A percentile compares a stretch with the other conserved stretches of the same genome.
Conservation (phyloP, 1,140 invertebrate species). For the Matsumurasca onukii region DNA sequence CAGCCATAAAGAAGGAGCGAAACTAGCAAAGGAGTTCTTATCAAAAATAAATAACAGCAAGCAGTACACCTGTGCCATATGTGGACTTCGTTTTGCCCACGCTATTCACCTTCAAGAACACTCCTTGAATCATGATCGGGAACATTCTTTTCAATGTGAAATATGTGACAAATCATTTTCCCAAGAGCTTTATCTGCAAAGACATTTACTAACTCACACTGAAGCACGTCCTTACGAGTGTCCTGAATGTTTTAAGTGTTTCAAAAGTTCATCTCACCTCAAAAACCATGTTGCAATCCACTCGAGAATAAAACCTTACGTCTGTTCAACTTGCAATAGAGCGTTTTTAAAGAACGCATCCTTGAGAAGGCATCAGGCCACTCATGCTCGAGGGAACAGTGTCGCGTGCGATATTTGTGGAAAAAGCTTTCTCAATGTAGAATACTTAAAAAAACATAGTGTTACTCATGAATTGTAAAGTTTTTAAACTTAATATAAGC, state of each 20-base stretch:
- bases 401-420: slow-evolving; percentile 51
- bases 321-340: slow-evolving; percentile 57
- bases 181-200: slow-evolving; percentile 52
- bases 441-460: slow-evolving; percentile 32
- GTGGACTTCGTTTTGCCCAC: slow-evolving; percentile 43
- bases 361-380: slow-evolving; percentile 47
- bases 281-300: slow-evolving; percentile 46
- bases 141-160: slow-evolving; percentile 52
- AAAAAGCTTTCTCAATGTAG: slow-evolving; percentile 37
- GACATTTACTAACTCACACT: slow-evolving; percentile 74
- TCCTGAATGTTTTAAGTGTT: slow-evolving; percentile 49
- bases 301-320: slow-evolving; percentile 48
- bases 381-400: slow-evolving; percentile 51
- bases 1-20: neutral
- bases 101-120: slow-evolving; percentile 41
- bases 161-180: slow-evolving; percentile 47
- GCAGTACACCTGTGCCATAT: slow-evolving; percentile 43
- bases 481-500: slow-evolving; percentile 1
- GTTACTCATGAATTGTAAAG: slow-evolving; percentile 26
- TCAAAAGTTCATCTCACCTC: slow-evolving; percentile 40
- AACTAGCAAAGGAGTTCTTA: slow-evolving; percentile 9
- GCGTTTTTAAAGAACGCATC: slow-evolving; percentile 52
- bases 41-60: slow-evolving; percentile 26
- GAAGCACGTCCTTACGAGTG: slow-evolving; percentile 63
- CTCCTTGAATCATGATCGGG: slow-evolving; percentile 47